phyloP scores from a whole-genome alignment of 2,888 invertebrate genomes.

The Conistra vaccinii region DNA sequence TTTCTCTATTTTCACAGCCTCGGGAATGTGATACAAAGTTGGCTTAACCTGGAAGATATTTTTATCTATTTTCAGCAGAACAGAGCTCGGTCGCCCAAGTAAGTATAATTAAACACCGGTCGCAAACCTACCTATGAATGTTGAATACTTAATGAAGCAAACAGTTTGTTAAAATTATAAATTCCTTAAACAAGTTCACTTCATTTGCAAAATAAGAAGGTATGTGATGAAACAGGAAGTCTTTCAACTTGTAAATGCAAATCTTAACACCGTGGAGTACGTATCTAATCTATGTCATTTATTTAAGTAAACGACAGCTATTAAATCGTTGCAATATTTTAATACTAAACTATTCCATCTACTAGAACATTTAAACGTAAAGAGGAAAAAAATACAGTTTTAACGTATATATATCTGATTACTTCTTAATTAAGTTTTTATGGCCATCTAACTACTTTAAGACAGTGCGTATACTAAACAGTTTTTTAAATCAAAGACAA shows the following conservation, averaged over 20 bases:
- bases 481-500: background rate
- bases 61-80: too few relatives aligned
- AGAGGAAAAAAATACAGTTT: background rate
- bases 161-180: background rate
- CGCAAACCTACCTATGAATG: background rate
- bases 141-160: background rate
- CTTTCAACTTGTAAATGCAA: constrained; percentile 37
- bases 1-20: too few relatives aligned
- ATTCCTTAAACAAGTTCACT: background rate
- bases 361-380: background rate
- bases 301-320: constrained; percentile 33
- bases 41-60: too few relatives aligned
- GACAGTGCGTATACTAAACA: background rate
- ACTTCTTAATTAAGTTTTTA: constrained; percentile 20
- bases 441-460: background rate
- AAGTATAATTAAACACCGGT: too few relatives aligned
- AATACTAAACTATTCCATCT: background rate
- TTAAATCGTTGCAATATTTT: constrained; percentile 39
- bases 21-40: too few relatives aligned
- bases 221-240: constrained; percentile 54
- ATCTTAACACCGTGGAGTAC: constrained; percentile 24
- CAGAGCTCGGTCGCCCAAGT: too few relatives aligned
- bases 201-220: background rate
- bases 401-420: constrained; percentile 1
- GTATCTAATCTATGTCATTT: constrained; percentile 36